Percentiles rank a stretch among this genome's conserved stretches.
These are phyloP conservation scores for Sparidentex hasta DNA, from an alignment of 2,797 vertebrate genomes.

Conservation along the genomic window DNA sequence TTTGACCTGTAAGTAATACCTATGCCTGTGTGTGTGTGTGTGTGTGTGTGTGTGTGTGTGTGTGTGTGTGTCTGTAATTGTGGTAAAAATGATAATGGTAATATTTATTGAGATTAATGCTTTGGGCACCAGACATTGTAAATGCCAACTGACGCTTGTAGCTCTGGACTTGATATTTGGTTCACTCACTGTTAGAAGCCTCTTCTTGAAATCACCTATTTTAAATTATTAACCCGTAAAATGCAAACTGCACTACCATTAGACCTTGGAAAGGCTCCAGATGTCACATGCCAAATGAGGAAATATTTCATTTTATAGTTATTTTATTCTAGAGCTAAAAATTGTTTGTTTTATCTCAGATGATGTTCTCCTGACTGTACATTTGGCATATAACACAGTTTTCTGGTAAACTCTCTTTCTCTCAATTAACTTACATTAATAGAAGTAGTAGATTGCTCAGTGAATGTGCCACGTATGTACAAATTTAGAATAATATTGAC, in stretches of 20 bases:
- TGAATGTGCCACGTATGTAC: background rate
- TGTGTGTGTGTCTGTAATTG: background rate
- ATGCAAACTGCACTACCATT: background rate
- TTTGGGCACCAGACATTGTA: background rate
- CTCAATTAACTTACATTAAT: background rate
- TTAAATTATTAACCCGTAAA: background rate
- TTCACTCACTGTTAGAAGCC: background rate
- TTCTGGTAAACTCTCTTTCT: background rate
- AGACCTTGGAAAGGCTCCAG: background rate
- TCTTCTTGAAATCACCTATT: background rate
- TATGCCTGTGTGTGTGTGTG: background rate
- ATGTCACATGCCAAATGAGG: background rate
- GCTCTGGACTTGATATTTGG: conserved; percentile 3
- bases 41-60: background rate
- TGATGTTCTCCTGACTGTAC: background rate
- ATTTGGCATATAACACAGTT: background rate
- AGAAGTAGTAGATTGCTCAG: conserved; percentile 8
- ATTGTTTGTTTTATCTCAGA: background rate
- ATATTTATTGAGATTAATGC: background rate
- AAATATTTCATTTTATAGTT: background rate
- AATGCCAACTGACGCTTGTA: background rate
- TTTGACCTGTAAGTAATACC: conserved; percentile 96
- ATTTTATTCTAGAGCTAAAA: background rate
- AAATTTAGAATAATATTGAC: no score
- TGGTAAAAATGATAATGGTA: background rate